Evolutionary conservation across 2,113 vertebrate species (phyloP).

Genomic region (Dipodomys stephensi): DNA sequence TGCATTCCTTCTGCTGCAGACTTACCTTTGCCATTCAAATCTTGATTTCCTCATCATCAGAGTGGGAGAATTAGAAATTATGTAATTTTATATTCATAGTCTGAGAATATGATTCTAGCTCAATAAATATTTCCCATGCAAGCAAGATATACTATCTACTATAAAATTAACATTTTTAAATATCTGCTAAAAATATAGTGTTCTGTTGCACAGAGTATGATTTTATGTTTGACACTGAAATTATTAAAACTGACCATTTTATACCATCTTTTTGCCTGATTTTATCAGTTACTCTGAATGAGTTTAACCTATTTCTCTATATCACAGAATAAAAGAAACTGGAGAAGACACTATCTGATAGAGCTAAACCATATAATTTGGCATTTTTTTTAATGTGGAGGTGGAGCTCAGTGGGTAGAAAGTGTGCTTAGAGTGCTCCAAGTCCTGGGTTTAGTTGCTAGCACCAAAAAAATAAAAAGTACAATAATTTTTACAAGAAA

Average conservation of each 20-base stretch:
- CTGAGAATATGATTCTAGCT: neutral
- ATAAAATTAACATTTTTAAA: constrained; percentile 11
- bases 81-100: neutral
- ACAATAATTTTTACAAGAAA: neutral
- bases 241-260: neutral
- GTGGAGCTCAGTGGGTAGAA: neutral
- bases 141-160: neutral
- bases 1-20: neutral
- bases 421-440: neutral
- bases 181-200: neutral
- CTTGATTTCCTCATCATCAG: neutral
- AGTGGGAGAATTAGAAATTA: neutral
- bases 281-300: neutral
- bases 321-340: neutral
- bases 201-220: neutral
- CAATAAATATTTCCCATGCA: neutral
- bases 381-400: neutral
- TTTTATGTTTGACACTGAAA: neutral
- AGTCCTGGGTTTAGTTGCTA: neutral
- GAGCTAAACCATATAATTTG: neutral
- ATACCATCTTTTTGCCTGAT: neutral
- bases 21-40: neutral
- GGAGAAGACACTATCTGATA: neutral
- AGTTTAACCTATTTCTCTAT: constrained; percentile 28
- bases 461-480: neutral